These are phyloP conservation scores for Paracanthobrama guichenoti DNA, from an alignment of 2,113 vertebrate species.

Conservation along the genomic window DNA sequence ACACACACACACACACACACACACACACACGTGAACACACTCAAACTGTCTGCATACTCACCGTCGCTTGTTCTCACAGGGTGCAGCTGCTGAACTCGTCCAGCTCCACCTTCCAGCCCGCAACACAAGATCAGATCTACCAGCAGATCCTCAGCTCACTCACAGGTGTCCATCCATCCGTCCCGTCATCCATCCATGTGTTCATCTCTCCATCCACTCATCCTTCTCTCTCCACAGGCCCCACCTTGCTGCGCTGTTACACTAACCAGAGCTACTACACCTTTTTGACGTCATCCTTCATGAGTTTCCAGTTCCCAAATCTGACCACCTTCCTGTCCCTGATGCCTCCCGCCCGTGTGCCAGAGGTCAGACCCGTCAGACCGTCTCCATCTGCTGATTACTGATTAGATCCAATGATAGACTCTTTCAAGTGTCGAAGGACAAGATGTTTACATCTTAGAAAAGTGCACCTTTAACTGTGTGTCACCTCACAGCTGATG, in stretches of 20 bases:
- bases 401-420: background rate
- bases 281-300: constrained; percentile 68
- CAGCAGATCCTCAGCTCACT: constrained; percentile 65
- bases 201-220: background rate
- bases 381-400: background rate
- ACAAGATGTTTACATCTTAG: too few relatives aligned
- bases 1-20: constrained; percentile 8
- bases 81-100: constrained; percentile 62
- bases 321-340: constrained; percentile 70
- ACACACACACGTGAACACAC: background rate
- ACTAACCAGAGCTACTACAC: constrained; percentile 66
- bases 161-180: constrained; percentile 60
- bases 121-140: constrained; percentile 58
- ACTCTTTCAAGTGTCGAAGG: background rate
- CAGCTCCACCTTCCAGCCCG: constrained; percentile 57
- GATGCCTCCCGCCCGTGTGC: constrained; percentile 56
- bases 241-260: constrained; percentile 68
- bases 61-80: constrained; percentile 53
- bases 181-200: background rate
- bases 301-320: constrained; percentile 73
- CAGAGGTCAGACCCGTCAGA: constrained; percentile 60
- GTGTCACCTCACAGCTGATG: constrained; percentile 64
- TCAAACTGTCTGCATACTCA: background rate
- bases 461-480: too few relatives aligned
- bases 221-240: constrained; percentile 52